Conservation (phyloP, 2,797 vertebrate species). For the Enteromius mattozi region DNA sequence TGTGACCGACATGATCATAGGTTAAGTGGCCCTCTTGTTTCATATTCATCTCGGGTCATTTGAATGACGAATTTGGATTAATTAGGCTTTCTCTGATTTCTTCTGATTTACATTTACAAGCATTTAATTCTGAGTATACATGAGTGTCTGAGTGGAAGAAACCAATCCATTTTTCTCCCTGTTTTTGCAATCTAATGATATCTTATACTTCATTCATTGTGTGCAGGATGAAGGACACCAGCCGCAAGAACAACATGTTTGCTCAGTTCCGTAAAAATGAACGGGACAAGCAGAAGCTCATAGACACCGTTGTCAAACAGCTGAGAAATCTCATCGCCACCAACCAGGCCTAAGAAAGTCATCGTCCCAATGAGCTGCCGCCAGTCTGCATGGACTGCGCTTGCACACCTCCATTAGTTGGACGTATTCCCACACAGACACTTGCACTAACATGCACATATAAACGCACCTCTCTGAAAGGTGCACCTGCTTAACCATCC, state of each 20-base stretch:
- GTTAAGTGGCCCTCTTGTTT: not conserved
- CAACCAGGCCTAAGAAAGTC: slow-evolving; percentile 82
- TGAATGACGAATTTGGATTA: not conserved
- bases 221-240: slow-evolving; percentile 91
- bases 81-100: not conserved
- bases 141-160: not conserved
- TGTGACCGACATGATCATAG: slow-evolving; percentile 44
- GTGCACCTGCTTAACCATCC: slow-evolving; percentile 15
- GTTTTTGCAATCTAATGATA: not conserved
- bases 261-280: slow-evolving; percentile 95
- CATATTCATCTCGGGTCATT: not conserved
- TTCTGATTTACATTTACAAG: not conserved
- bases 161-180: not conserved
- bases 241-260: slow-evolving; percentile 93
- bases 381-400: slow-evolving; percentile 4
- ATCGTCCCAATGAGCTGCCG: not conserved
- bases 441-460: slow-evolving; percentile 17
- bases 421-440: slow-evolving; percentile 13
- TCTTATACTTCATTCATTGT: slow-evolving; percentile 41
- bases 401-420: not conserved
- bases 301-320: slow-evolving; percentile 93
- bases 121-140: not conserved
- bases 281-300: slow-evolving; percentile 92
- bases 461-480: slow-evolving; percentile 19
- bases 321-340: slow-evolving; percentile 90